Base-by-base conservation (phyloP, 64 coral and sea anemone genomes). In the Montipora capricornis region DNA sequence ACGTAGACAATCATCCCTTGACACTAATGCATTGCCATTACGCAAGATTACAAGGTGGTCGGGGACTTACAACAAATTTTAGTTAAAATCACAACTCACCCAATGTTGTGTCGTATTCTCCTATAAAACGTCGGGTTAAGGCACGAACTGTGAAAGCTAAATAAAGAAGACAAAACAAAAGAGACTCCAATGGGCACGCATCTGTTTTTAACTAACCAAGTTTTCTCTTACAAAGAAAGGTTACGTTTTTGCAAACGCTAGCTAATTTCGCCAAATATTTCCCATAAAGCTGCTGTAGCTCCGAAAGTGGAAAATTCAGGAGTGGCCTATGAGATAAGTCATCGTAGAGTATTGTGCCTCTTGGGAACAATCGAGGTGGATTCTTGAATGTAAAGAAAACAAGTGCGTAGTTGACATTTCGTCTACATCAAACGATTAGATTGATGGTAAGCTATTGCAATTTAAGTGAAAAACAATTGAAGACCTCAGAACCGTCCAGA, bases 71-170 rank as follows among this genome's bases (percentile, higher is more conserved):
- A 71, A 6, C 20, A 22, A 20, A 6, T 71, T 24, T n/a, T 6
- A 16, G 76, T 50, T 44, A 71, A 49, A 20, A 85, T 71, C 46
- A 20, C 62, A 84, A 49, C 93, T 95, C 68, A 95, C 93, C 93
- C 45, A 95, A 95, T 20, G 79, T 90, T 68, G 53, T 80, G 75
- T 95, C 93, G 66, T 95, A 95, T 51, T 95, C 93, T 8, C 93
- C 93, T 47, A 95, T 95, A 78, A 95, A 95, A 5, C 93, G 87
- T 87, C 93, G 77, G 10, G 93, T 95, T 78, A 95, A 62, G 6
- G 89, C 88, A 77, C 93, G 69, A 47, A 95, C 93, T 8, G 78
- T 90, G 20, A 95, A 95, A 2, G 93, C 93, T 95, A 29, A 29
- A 67, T 37, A 7, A 29, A 73, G 20, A 50, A 68, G 29, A 29